Evolutionary conservation across 1,140 invertebrate species (phyloP).

Genomic region (Globodera rostochiensis): DNA sequence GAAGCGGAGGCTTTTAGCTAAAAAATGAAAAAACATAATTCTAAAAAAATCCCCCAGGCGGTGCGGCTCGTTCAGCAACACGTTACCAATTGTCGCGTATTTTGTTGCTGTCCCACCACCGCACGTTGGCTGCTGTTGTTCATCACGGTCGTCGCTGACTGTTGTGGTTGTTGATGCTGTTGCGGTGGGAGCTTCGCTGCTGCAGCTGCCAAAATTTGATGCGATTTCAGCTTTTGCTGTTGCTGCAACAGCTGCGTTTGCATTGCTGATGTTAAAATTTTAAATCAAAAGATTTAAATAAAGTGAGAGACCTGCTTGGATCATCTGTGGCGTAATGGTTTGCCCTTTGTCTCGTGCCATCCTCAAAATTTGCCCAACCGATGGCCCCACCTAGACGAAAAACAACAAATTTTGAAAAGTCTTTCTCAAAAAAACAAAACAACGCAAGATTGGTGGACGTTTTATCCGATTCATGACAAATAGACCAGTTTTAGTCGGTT

Average conservation of each 20-base stretch:
- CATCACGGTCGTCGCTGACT: not conserved
- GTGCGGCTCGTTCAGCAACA: no score
- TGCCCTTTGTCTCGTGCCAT: constrained; percentile 7
- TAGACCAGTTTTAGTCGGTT: not conserved
- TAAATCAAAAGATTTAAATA: not conserved
- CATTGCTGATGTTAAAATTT: constrained; percentile 26
- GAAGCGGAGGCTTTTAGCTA: not conserved
- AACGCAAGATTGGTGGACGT: not conserved
- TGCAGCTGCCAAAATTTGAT: constrained; percentile 20
- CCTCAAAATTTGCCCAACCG: constrained; percentile 21
- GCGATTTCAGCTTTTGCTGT: constrained; percentile 19
- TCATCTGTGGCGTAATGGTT: constrained; percentile 28
- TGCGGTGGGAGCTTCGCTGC: constrained; percentile 18
- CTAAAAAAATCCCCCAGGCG: not conserved
- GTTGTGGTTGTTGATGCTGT: constrained; percentile 30
- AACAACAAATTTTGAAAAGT: not conserved
- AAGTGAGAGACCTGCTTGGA: constrained; percentile 28
- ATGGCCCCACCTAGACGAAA: not conserved
- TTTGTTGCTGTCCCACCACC: not conserved
- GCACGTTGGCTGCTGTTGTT: not conserved
- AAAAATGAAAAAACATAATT: not conserved
- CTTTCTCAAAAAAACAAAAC: not conserved
- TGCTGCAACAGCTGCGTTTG: constrained; percentile 42
- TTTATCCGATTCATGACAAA: not conserved
- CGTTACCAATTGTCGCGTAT: not conserved